Percentiles rank a stretch among this genome's conserved stretches.
Evolutionary conservation across 2,888 invertebrate genomes (phyloP).

Genomic region (Erebia ligea): DNA sequence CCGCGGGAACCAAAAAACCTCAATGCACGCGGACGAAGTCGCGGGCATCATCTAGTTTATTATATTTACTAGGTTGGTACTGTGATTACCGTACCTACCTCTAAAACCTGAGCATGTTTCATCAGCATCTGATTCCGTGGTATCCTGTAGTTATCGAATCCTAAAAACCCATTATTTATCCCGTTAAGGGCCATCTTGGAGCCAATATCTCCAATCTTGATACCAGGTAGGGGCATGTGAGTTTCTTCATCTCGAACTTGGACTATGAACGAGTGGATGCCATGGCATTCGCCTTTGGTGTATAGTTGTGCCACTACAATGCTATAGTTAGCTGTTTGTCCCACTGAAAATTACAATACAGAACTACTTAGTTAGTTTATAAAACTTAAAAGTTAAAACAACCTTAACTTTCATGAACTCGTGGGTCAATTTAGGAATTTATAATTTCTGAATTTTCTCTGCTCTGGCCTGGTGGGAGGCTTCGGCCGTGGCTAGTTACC

Average conservation of each 20-base stretch:
- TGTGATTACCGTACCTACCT: constrained; percentile 70
- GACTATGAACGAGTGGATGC: constrained; percentile 96
- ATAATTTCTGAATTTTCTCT: too few species aligned
- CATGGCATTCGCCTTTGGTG: constrained; percentile 90
- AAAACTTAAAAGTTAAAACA: too few species aligned
- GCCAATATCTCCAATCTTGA: constrained; percentile 97
- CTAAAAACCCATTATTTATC: constrained; percentile 96
- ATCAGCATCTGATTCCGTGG: constrained; percentile 95
- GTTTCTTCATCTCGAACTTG: constrained; percentile 94
- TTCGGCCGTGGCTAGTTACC: too few species aligned
- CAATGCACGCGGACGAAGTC: too few species aligned
- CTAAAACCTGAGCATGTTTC: constrained; percentile 93
- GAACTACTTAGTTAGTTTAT: too few species aligned
- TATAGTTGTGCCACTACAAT: constrained; percentile 95
- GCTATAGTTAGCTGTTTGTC: constrained; percentile 95
- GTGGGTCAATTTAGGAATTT: too few species aligned
- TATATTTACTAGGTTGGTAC: too few species aligned
- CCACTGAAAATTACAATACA: constrained; percentile 85
- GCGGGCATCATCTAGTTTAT: too few species aligned
- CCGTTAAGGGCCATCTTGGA: constrained; percentile 94
- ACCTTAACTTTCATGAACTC: too few species aligned
- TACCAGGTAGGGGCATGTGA: constrained; percentile 92
- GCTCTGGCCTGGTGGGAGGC: too few species aligned
- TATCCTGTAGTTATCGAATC: constrained; percentile 92
- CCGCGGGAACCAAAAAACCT: too few species aligned